Evolutionary conservation across 2,113 vertebrate genomes (phyloP).

Genomic region (Grantiella picta): DNA sequence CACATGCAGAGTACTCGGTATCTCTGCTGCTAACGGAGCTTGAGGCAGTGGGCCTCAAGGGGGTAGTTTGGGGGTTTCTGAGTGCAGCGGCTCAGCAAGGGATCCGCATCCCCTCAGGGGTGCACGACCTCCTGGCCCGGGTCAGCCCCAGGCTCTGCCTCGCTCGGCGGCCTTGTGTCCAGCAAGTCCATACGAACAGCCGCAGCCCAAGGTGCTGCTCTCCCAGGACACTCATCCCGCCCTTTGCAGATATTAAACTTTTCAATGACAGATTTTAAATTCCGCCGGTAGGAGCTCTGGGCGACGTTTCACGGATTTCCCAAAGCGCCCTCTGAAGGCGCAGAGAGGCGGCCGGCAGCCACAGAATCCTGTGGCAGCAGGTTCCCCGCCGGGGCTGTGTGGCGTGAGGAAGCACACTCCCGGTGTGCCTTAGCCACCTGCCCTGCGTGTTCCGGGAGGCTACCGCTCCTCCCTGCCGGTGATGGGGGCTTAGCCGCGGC

Average conservation of each 20-base stretch:
- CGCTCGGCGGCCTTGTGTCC: fast-evolving
- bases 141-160: too few relatives aligned
- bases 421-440: not conserved
- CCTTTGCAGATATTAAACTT: too few relatives aligned
- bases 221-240: fast-evolving
- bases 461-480: too few relatives aligned
- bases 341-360: not conserved
- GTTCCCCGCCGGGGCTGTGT: fast-evolving
- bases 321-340: not conserved
- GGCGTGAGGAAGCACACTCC: not conserved
- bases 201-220: fast-evolving
- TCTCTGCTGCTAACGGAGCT: fast-evolving
- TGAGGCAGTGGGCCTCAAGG: not conserved
- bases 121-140: fast-evolving
- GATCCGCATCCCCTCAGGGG: fast-evolving
- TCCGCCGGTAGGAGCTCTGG: fast-evolving
- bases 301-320: not conserved
- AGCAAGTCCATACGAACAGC: fast-evolving
- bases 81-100: fast-evolving
- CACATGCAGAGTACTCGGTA: fast-evolving
- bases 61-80: not conserved
- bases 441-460: too few relatives aligned
- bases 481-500: not conserved
- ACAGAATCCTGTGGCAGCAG: fast-evolving
- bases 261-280: not conserved